These are phyloP conservation scores for Urosaurus nigricauda DNA, from an alignment of 2,797 vertebrate genomes.

Conservation along the genomic window DNA sequence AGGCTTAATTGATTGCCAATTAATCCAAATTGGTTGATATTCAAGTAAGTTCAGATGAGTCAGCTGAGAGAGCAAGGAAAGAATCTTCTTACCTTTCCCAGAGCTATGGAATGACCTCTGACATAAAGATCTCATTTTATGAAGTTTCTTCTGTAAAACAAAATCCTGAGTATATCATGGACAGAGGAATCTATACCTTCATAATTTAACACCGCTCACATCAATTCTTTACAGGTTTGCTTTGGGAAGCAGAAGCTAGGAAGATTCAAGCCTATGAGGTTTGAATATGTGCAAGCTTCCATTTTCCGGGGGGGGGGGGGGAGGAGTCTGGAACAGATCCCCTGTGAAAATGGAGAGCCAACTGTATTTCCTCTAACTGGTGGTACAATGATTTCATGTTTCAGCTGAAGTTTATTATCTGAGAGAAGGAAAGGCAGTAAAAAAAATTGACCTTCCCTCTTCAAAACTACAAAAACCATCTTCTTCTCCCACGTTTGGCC, in stretches of 20 bases:
- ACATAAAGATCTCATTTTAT: slow-evolving; percentile 15
- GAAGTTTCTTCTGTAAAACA: slow-evolving; percentile 7
- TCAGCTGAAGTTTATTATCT: too few relatives aligned
- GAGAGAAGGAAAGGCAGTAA: background rate
- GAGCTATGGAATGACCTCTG: background rate
- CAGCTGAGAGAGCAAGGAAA: slow-evolving; percentile 17
- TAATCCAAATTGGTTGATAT: slow-evolving; percentile 43
- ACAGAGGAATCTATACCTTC: background rate
- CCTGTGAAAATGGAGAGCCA: too few relatives aligned
- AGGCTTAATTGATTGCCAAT: slow-evolving; percentile 46
- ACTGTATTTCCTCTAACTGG: too few relatives aligned
- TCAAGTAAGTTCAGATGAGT: slow-evolving; percentile 12
- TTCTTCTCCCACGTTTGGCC: background rate
- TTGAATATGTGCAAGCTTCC: too few relatives aligned
- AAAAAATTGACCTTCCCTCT: background rate
- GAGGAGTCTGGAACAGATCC: too few relatives aligned
- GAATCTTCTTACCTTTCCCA: background rate
- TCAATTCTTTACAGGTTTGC: background rate
- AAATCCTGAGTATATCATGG: background rate
- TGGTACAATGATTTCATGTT: too few relatives aligned
- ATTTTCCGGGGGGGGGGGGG: too few relatives aligned
- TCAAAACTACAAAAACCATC: background rate
- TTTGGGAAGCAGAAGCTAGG: background rate
- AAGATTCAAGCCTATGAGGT: too few relatives aligned
- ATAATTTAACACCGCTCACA: background rate